phyloP scores from a whole-genome alignment of 2,888 invertebrate genomes.

The Xanthorhoe designata region DNA sequence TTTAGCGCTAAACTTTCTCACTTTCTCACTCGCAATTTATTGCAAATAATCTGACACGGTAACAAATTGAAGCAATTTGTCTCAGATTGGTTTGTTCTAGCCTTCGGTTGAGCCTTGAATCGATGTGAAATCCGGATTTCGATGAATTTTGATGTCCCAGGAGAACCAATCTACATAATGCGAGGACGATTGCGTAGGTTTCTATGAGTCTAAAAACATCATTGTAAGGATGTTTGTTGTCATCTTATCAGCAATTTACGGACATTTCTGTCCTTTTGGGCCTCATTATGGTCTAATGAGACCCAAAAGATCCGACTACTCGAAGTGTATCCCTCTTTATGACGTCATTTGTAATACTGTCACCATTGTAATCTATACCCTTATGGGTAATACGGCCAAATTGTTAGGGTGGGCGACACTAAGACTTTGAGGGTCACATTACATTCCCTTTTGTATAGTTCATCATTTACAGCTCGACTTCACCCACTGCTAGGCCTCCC shows the following conservation, averaged over 20 bases:
- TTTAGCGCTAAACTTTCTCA: not conserved
- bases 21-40: not conserved
- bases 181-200: slow-evolving; percentile 8
- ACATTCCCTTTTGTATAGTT: not conserved
- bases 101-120: slow-evolving; percentile 17
- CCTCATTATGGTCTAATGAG: not conserved
- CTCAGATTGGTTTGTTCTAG: slow-evolving; percentile 26
- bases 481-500: no score
- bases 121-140: slow-evolving; percentile 32
- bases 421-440: not conserved
- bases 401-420: not conserved
- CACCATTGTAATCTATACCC: not conserved
- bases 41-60: slow-evolving; percentile 17
- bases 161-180: slow-evolving; percentile 36
- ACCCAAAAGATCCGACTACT: not conserved
- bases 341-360: slow-evolving; percentile 1
- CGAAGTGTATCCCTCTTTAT: not conserved
- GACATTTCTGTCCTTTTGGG: not conserved
- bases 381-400: not conserved
- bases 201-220: not conserved
- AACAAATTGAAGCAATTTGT: slow-evolving; percentile 33
- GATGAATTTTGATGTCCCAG: slow-evolving; percentile 43
- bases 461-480: no score
- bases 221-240: not conserved
- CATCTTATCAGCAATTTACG: not conserved